Evolutionary conservation across 2,113 vertebrate species (phyloP), one percentile per base, ranked within the genome.

Genomic region (Oncorhynchus mykiss): DNA sequence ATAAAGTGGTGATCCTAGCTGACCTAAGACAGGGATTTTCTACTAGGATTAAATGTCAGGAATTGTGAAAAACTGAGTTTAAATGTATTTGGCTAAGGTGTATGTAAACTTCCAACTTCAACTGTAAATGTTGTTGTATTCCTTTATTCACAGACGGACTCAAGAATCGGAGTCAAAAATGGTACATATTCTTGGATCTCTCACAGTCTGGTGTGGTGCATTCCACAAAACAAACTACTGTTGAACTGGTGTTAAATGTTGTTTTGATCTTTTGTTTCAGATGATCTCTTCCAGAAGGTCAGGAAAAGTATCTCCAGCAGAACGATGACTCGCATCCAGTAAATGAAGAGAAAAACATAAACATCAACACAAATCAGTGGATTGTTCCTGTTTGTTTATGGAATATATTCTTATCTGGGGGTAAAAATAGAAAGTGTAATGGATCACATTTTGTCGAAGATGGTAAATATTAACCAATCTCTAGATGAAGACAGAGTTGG

Each of bases 271-370:
- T 9, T 9, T 76, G 31, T 24, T 82, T 1, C 86, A 94, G 93
- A 93, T 11, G 88, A 92, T 3, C 89, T 93, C 45, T 93, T 94
- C 84, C 84, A 91, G 62, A 92, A 90, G 80, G 87, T 94, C 22
- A 3, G 91, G 75, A 80, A 70, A 59, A 93, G 92, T 57, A 88
- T 83, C 48, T 92, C 92, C 86, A 94, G 91, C 82, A 90, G 80
- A 80, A 90, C 74, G 14, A 88, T 93, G 70, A 81, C 51, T 62
- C 74, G 39, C n/a, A 71, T 75, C 34, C 85, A 92, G 82, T 92
- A 85, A 85, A 67, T n/a, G 20, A 54, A 54, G 7, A 25, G 39
- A 49, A 29, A 71, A 54, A 71, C 68, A 57, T 1, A 39, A 34
- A 13, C 49, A 22, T 57, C 67, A 49, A 31, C 18, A 22, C 76